Base-by-base conservation (phyloP, 1,140 invertebrate species). In the Trigoniulus corallinus region DNA sequence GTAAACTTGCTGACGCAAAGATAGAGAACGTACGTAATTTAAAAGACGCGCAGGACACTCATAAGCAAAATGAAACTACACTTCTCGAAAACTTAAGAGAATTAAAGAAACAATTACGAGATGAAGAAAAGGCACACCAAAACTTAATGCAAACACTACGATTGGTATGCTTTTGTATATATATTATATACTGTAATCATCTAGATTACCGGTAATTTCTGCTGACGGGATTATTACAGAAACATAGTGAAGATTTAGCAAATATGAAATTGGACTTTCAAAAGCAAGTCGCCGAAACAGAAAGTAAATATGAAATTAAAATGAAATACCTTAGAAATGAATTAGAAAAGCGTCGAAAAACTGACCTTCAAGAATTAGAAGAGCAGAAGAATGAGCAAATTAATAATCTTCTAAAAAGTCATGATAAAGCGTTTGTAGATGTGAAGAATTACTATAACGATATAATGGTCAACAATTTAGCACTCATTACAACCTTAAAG, bases 381-480 rank as follows among this genome's bases (percentile, higher is more conserved):
- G 85, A 92, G 60, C 73, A 85, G 43, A 93, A 92, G 66, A 91
- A 91, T 64, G 76, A 77, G 48, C 85, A 92, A 62, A 77, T 92
- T 15, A 76, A 78, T 15, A 78, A 80, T 20, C 63, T 94, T 46
- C 83, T 85, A 53, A 77, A 78, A 53, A 79, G 82, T 57, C 87
- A 94, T 62, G 84, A 89, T 53, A 78, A 79, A 58, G 80, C 83
- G 1, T 88, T 91, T 62, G 73, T 76, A 41, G 83, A 92, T 62
- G 80, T 93, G 61, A 93, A 91, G 66, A 84, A 83, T 63, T 94
- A 92, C 69, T 95, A 92, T 58, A 92, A 91, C 59, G 86, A 93
- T 57, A 89, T 94, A 39, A 88, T 85, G 1, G 65, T 89, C 1
- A 93, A 93, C 63, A 94, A 93, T 66, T 71, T 94, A 51, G 82